These are phyloP conservation scores for Ormyrus thymus DNA, from an alignment of 2,888 invertebrate genomes.

Conservation along the genomic window DNA sequence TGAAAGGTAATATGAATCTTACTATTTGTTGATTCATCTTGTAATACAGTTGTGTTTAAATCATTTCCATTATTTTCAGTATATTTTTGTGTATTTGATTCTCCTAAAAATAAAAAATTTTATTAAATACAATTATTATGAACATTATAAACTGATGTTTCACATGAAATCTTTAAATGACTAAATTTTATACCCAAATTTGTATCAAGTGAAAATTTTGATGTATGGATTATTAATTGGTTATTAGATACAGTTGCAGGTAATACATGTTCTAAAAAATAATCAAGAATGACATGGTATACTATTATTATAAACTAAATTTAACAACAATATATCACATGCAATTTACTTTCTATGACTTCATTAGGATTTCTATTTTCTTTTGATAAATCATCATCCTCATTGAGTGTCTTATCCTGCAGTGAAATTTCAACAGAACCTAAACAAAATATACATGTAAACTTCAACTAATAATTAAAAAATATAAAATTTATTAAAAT, in stretches of 20 bases:
- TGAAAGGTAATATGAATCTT: too few species aligned
- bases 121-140: background rate
- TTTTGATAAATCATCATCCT: too few species aligned
- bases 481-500: too few species aligned
- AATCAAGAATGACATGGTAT: background rate
- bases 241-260: background rate
- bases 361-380: background rate
- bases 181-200: background rate
- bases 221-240: background rate
- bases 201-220: constrained; percentile 12
- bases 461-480: too few species aligned
- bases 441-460: background rate
- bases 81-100: too few species aligned
- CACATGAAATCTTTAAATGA: too few species aligned
- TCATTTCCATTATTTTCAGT: too few species aligned
- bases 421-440: constrained; percentile 4
- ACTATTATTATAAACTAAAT: background rate
- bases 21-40: too few species aligned
- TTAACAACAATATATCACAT: background rate
- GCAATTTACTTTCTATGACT: constrained; percentile 1
- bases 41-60: too few species aligned
- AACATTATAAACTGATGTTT: background rate
- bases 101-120: too few species aligned
- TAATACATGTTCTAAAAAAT: background rate
- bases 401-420: background rate